A percentile compares a stretch with the other conserved stretches of the same genome.
These are phyloP conservation scores for Tetranychus urticae DNA, from an alignment of 1,140 invertebrate species.

Conservation along the genomic window DNA sequence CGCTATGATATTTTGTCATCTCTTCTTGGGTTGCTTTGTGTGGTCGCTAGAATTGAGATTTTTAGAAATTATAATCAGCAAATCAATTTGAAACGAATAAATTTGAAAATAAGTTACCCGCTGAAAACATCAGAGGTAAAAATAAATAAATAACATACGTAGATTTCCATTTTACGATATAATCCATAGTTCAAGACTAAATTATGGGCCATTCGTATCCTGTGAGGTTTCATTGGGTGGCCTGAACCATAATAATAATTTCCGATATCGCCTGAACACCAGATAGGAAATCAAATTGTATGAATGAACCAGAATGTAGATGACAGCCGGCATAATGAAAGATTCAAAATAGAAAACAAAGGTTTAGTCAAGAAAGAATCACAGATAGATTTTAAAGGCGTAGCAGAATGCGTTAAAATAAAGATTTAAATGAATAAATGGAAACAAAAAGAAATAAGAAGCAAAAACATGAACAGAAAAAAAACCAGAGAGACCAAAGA, in stretches of 20 bases:
- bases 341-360: too few relatives aligned
- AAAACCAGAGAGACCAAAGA: neutral
- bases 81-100: too few relatives aligned
- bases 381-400: too few relatives aligned
- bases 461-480: slow-evolving; percentile 2
- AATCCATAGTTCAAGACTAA: slow-evolving; percentile 93
- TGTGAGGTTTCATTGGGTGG: slow-evolving; percentile 96
- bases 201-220: slow-evolving; percentile 99
- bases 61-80: neutral
- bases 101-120: too few relatives aligned
- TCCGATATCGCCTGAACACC: slow-evolving; percentile 25
- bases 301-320: too few relatives aligned
- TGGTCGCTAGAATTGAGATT: slow-evolving; percentile 41
- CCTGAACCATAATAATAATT: slow-evolving; percentile 99
- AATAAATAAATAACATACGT: slow-evolving; percentile 41
- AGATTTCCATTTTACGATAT: slow-evolving; percentile 99
- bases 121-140: too few relatives aligned
- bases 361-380: too few relatives aligned
- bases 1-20: slow-evolving; percentile 99
- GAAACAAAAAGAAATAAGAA: too few relatives aligned
- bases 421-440: too few relatives aligned
- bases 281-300: too few relatives aligned
- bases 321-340: too few relatives aligned
- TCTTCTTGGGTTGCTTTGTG: slow-evolving; percentile 98
- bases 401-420: too few relatives aligned